phyloP scores from a whole-genome alignment of 2,113 vertebrate species.

The Mus spicilegus region DNA sequence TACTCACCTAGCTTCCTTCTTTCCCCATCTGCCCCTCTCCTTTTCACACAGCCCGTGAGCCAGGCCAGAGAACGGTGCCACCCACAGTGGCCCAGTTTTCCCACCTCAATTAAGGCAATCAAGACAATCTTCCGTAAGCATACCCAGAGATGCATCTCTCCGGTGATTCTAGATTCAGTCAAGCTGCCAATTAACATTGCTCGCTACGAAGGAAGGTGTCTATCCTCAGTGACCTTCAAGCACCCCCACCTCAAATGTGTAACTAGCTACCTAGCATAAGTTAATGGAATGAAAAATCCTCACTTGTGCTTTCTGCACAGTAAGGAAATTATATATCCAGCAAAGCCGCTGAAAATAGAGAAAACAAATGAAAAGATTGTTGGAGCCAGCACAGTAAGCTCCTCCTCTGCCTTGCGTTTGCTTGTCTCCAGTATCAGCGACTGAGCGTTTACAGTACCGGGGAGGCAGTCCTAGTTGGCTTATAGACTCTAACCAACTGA shows the following conservation, averaged over 20 bases:
- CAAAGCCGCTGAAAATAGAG: slow-evolving; percentile 1
- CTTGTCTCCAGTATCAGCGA: neutral
- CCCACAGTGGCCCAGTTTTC: neutral
- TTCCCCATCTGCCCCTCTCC: neutral
- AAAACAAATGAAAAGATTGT: neutral
- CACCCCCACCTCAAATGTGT: no score
- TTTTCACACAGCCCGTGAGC: neutral
- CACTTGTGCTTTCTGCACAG: neutral
- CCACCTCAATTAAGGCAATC: neutral
- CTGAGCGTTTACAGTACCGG: neutral
- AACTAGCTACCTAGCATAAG: neutral
- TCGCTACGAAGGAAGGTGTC: no score
- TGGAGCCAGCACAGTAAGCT: neutral
- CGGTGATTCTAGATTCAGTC: neutral
- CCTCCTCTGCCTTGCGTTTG: neutral
- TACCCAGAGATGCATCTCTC: neutral
- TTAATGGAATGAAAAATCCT: neutral
- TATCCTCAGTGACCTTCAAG: neutral
- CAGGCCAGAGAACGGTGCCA: neutral
- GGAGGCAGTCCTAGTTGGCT: neutral
- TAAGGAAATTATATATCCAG: neutral
- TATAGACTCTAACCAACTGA: neutral
- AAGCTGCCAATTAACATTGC: neutral
- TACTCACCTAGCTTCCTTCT: neutral
- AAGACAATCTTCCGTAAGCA: neutral